Conservation (phyloP, 2,797 vertebrate genomes). For the Lacerta viridis region DNA sequence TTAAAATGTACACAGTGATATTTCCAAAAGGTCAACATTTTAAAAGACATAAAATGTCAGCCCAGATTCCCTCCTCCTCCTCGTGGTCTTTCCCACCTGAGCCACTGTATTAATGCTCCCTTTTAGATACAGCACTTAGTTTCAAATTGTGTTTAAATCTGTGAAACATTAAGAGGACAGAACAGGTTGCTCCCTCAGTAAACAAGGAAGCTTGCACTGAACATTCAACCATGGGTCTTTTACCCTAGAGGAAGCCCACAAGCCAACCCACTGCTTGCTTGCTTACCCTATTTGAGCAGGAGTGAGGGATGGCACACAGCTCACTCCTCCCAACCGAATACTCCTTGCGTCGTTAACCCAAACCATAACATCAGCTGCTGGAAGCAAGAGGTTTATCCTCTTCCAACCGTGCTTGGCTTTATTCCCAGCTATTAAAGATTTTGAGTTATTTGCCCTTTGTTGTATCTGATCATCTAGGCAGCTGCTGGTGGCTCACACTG, state of each 20-base stretch:
- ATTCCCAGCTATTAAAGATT: too few species aligned
- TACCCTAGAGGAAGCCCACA: too few species aligned
- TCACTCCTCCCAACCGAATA: too few species aligned
- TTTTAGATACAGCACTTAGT: constrained; percentile 65
- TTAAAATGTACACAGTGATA: constrained; percentile 96
- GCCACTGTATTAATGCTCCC: constrained; percentile 53
- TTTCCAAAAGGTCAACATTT: constrained; percentile 92
- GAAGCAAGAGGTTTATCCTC: too few species aligned
- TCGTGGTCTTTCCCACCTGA: constrained; percentile 41
- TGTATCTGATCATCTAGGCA: too few species aligned
- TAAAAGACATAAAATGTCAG: constrained; percentile 87
- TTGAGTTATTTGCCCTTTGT: too few species aligned
- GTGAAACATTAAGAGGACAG: constrained; percentile 48
- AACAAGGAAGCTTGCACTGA: not conserved
- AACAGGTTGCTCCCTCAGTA: not conserved
- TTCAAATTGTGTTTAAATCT: constrained; percentile 66
- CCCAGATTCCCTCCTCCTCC: constrained; percentile 68
- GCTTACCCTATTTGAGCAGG: too few species aligned
- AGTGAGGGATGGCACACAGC: too few species aligned
- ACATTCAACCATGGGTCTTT: not conserved
- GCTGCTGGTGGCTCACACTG: too few species aligned
- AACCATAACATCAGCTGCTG: too few species aligned
- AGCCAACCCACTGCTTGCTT: not conserved
- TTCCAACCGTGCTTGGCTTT: too few species aligned
- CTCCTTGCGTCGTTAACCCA: too few species aligned